Evolutionary conservation across 2,888 invertebrate species (phyloP), one percentile per base, ranked within the genome.

Genomic region (Tyria jacobaeae): DNA sequence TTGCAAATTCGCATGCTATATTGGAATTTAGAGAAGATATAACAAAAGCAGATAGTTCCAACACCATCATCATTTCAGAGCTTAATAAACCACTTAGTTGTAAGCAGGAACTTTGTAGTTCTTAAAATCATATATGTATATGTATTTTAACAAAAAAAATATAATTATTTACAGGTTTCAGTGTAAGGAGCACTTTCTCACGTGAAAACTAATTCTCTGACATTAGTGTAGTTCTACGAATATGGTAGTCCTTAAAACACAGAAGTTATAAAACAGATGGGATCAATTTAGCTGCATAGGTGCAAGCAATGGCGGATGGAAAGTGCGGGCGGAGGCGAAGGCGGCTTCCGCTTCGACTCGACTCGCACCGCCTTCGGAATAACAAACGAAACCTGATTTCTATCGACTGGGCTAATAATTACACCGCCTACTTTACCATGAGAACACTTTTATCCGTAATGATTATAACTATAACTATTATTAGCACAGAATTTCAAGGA

Each of bases 361-460:
- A 77, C 79, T 79, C 81, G 82, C 79, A 82, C 88, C 89, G 88
- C 92, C 89, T 89, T 86, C 91, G 85, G 94, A 92, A 94, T 94
- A 91, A 90, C 91, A 93, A 94, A 90, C 87, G 89, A 89, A 93
- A 92, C 93, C 94, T 91, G 94, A 93, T 93, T 93, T 93, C 92
- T 91, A 93, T 88, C 89, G 87, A 88, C 86, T 86, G 85, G 88
- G 85, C 88, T 83, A 86, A 81, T 84, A 84, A 85, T 87, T 86
- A 84, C 81, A 80, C 83, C 85, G 83, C 84, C 84, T 82, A 84
- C 85, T 80, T 71, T 66, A 57, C 76, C 73, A 78, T 71, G 78
- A 77, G 77, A 81, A 76, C 76, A 74, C 71, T 76, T 79, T 72
- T 66, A 71, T 70, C 69, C 67, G 71, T 76, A 82, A 78, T 68